A percentile compares a stretch with the other conserved stretches of the same genome.
These are phyloP conservation scores for Monochamus alternatus DNA, from an alignment of 2,888 invertebrate species.

Conservation along the genomic window DNA sequence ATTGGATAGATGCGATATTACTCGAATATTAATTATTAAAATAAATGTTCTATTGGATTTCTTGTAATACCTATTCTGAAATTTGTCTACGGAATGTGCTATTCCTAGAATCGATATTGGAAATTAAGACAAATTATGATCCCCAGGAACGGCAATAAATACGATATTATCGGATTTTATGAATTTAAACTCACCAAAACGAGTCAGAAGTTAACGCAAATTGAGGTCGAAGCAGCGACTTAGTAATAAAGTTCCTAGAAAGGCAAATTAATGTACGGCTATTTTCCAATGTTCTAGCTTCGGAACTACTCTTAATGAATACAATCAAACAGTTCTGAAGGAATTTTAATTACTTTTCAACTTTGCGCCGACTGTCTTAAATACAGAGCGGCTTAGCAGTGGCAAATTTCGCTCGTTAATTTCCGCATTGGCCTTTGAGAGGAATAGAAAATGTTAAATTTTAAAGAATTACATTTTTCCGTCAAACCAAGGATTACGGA, in stretches of 20 bases:
- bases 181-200: not conserved
- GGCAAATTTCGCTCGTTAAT: not conserved
- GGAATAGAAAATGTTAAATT: no score
- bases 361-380: not conserved
- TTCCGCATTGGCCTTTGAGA: not conserved
- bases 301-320: slow-evolving; percentile 8
- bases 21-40: no score
- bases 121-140: no score
- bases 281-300: not conserved
- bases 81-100: no score
- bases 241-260: not conserved
- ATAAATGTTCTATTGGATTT: no score
- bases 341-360: slow-evolving; percentile 13
- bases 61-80: no score
- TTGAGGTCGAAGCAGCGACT: not conserved
- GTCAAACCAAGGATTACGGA: no score
- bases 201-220: not conserved
- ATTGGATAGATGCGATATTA: no score
- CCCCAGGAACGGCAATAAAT: not conserved
- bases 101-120: no score
- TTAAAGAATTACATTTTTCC: no score
- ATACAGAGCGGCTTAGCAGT: not conserved
- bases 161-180: not conserved
- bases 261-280: not conserved
- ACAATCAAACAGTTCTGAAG: slow-evolving; percentile 1